Conservation (phyloP, 64 coral and sea anemone species). For the Cladopsammia gracilis region DNA sequence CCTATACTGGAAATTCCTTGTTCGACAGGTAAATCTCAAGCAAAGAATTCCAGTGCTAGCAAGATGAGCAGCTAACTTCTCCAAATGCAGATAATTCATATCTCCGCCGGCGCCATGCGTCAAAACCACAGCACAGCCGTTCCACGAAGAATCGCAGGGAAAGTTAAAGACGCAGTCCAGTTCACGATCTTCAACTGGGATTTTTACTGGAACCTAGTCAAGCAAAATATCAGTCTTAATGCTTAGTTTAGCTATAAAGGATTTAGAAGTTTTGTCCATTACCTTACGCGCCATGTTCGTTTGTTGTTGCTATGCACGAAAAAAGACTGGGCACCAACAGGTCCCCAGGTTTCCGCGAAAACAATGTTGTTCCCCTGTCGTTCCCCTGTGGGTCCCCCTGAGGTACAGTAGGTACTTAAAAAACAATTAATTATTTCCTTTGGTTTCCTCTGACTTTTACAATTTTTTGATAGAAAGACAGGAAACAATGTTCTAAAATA, state of each 20-base stretch:
- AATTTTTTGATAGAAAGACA: too few species aligned
- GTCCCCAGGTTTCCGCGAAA: neutral
- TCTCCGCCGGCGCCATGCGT: conserved; percentile 95
- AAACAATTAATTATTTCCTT: too few species aligned
- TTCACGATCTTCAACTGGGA: conserved; percentile 86
- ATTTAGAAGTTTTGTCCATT: neutral
- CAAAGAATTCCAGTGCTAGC: conserved; percentile 89
- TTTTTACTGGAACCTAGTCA: conserved; percentile 65
- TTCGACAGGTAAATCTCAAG: conserved; percentile 95
- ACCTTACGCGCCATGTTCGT: conserved; percentile 71
- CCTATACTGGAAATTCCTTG: conserved; percentile 96
- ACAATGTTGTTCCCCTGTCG: neutral
- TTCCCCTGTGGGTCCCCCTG: too few species aligned
- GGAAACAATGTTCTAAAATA: too few species aligned
- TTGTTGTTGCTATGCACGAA: conserved; percentile 41
- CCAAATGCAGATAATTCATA: conserved; percentile 86
- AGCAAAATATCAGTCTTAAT: neutral
- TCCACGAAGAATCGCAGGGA: conserved; percentile 84
- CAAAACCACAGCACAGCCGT: conserved; percentile 84
- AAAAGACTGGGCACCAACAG: neutral
- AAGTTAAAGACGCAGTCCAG: conserved; percentile 87
- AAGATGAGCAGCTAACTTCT: conserved; percentile 78
- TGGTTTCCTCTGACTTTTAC: too few species aligned
- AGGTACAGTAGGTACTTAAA: too few species aligned
- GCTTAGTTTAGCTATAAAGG: conserved; percentile 23